Base-by-base conservation (phyloP, 1,140 invertebrate genomes). In the Hypothenemus hampei region DNA sequence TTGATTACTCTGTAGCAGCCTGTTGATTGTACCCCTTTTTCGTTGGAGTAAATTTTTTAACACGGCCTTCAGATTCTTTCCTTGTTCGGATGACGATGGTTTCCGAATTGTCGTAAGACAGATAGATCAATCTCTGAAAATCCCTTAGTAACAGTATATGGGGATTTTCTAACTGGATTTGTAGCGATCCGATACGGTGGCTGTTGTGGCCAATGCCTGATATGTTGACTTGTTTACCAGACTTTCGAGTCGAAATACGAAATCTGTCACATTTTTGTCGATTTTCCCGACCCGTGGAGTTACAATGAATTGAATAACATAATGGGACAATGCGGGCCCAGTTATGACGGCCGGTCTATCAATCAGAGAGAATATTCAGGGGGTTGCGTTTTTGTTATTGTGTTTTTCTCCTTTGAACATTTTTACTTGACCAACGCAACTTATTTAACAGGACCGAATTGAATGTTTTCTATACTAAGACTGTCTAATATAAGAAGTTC, bases 311-410 rank as follows among this genome's bases (percentile, higher is more conserved):
- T 59, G 45, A 48, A 49, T 49, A 24, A 57, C 47, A 44, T 43
- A 61, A 63, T 53, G 40, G 53, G 13, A 65, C 63, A 65, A 65
- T 64, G 57, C 58, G 62, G 53, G 48, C 47, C 11, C 41, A 49
- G 53, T 60, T 65, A 65, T 65, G 64, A 65, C 64, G 64, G 59
- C 64, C 63, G 64, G 55, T 60, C 64, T 50, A 45, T 62, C 51
- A 53, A 53, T 31, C 18, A 64, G 60, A 62, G 33, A 57, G 33
- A n/a, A n/a, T n/a, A n/a, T n/a, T n/a, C 29, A 44, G 49, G 48
- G 52, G 61, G 37, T 59, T 56, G 56, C n/a, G 31, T 41, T 39
- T 24, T 31, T 54, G 43, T 54, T 7, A 10, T 48, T n/a, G n/a
- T n/a, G n/a, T n/a, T n/a, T n/a, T n/a, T n/a, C n/a, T n/a, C n/a